These are phyloP conservation scores for Pseudobourletiella spinata DNA, from an alignment of 1,140 invertebrate species.

Conservation along the genomic window DNA sequence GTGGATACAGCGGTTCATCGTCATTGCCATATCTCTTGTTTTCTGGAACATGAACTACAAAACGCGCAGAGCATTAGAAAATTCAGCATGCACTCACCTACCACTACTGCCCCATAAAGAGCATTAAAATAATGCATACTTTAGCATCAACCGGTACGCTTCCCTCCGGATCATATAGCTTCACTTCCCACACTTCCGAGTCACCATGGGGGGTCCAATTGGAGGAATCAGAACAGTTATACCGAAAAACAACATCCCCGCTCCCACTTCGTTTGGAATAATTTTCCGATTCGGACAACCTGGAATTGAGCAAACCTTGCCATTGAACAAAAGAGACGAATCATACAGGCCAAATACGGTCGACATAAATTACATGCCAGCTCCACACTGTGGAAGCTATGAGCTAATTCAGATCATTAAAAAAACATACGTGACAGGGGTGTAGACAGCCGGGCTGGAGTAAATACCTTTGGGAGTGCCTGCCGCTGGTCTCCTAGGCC, in stretches of 20 bases:
- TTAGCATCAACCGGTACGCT: no score
- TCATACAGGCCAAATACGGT: no score
- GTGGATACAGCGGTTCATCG: constrained; percentile 7
- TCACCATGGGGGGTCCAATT: constrained; percentile 27
- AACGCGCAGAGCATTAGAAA: neutral
- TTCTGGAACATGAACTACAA: constrained; percentile 50
- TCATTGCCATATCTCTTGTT: constrained; percentile 42
- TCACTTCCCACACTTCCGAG: neutral
- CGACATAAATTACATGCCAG: no score
- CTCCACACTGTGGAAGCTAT: no score
- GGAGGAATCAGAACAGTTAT: constrained; percentile 30
- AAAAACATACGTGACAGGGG: constrained; percentile 32
- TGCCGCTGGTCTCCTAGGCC: neutral
- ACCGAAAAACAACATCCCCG: constrained; percentile 48
- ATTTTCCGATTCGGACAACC: constrained; percentile 45
- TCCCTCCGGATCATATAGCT: constrained; percentile 1
- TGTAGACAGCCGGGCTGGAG: constrained; percentile 34
- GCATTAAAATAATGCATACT: no score
- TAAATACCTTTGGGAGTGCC: neutral
- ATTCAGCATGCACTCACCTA: no score
- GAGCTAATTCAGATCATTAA: no score
- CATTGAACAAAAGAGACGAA: no score
- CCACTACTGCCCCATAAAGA: no score
- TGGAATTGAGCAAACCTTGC: no score
- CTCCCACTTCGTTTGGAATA: constrained; percentile 48